Conservation (phyloP, 2,797 vertebrate genomes). For the Cottoperca gobio region DNA sequence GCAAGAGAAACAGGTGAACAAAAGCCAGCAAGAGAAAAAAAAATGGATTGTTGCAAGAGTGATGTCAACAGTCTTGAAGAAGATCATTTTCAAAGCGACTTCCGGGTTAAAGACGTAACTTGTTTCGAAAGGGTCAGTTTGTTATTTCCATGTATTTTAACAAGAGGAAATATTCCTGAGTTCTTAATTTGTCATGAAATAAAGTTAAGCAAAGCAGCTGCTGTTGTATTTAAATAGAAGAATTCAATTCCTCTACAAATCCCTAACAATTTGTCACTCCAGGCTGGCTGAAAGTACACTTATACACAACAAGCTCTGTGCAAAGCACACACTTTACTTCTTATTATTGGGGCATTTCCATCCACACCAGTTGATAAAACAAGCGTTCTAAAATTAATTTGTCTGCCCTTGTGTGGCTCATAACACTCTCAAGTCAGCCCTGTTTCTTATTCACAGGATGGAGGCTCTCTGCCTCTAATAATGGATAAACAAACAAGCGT, state of each 20-base stretch:
- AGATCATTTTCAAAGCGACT: constrained; percentile 37
- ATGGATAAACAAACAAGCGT: constrained; percentile 75
- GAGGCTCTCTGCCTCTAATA: constrained; percentile 59
- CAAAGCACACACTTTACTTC: neutral
- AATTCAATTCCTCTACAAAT: constrained; percentile 4
- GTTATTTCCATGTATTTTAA: constrained; percentile 12
- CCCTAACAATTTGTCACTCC: neutral
- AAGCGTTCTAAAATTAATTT: constrained; percentile 1
- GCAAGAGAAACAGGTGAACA: constrained; percentile 60
- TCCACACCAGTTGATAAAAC: constrained; percentile 6
- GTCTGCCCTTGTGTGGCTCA: constrained; percentile 11
- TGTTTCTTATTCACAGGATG: constrained; percentile 62
- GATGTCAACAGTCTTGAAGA: constrained; percentile 47
- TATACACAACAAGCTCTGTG: constrained; percentile 1
- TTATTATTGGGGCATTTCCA: constrained; percentile 20
- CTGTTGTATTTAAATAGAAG: neutral
- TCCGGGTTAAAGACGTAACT: constrained; percentile 2
- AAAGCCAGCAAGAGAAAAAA: constrained; percentile 57
- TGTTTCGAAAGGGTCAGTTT: constrained; percentile 6
- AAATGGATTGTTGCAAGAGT: constrained; percentile 40
- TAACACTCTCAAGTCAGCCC: neutral
- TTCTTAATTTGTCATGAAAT: neutral
- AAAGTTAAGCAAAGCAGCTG: neutral
- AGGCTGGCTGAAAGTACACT: neutral
- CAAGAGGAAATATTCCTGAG: neutral